These are phyloP conservation scores for Osedax fenrisi DNA, from an alignment of 2,888 invertebrate species.

Conservation along the genomic window DNA sequence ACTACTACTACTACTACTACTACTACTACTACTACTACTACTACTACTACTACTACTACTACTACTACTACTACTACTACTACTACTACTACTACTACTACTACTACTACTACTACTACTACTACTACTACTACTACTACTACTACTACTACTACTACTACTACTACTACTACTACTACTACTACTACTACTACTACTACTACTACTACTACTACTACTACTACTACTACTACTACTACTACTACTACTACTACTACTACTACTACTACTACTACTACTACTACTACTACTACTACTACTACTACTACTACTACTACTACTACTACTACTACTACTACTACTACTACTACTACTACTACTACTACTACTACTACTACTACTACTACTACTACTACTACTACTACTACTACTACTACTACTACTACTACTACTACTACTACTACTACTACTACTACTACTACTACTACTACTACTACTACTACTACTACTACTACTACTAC, in stretches of 20 bases:
- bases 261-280: neutral
- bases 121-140: neutral
- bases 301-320: neutral
- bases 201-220: neutral
- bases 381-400: neutral
- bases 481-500: neutral
- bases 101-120: neutral
- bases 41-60: neutral
- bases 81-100: neutral
- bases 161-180: neutral
- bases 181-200: neutral
- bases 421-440: neutral
- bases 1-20: neutral
- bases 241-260: neutral
- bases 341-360: neutral
- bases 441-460: neutral
- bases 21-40: neutral
- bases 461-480: neutral
- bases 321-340: neutral
- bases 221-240: neutral
- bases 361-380: neutral
- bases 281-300: neutral
- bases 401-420: neutral
- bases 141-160: neutral
- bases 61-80: neutral